Percentiles rank a stretch among this genome's conserved stretches.
phyloP scores from a whole-genome alignment of 2,113 vertebrate species.

The Microtus ochrogaster region DNA sequence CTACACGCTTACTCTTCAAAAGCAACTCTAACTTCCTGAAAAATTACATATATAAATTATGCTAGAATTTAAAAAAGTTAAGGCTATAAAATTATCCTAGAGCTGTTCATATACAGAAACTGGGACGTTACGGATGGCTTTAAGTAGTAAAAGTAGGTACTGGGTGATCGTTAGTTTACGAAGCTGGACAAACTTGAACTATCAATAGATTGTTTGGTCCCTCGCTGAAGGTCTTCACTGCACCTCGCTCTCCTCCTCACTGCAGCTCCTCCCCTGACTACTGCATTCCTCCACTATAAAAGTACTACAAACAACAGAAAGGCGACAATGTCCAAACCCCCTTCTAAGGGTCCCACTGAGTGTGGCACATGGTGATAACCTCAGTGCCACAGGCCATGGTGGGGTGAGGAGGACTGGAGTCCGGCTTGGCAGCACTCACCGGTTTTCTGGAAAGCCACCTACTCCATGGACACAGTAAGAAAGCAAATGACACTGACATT shows the following conservation, averaged over 20 bases:
- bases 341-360: neutral
- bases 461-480: neutral
- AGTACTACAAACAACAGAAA: slow-evolving; percentile 3
- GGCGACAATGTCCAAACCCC: neutral
- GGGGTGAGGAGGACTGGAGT: neutral
- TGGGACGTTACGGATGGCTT: neutral
- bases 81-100: neutral
- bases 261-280: neutral
- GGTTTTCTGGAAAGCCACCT: neutral
- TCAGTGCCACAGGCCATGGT: neutral
- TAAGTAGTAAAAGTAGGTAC: neutral
- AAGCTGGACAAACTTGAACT: neutral
- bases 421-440: neutral
- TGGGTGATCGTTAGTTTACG: neutral
- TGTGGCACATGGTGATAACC: neutral
- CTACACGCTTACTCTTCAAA: neutral
- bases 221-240: neutral
- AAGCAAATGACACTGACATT: neutral
- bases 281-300: neutral
- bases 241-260: neutral
- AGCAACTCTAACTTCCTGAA: neutral
- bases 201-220: neutral
- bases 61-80: neutral
- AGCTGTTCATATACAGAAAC: neutral
- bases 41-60: neutral